Base-by-base conservation (phyloP, 2,113 vertebrate genomes). In the Pygoscelis adeliae region DNA sequence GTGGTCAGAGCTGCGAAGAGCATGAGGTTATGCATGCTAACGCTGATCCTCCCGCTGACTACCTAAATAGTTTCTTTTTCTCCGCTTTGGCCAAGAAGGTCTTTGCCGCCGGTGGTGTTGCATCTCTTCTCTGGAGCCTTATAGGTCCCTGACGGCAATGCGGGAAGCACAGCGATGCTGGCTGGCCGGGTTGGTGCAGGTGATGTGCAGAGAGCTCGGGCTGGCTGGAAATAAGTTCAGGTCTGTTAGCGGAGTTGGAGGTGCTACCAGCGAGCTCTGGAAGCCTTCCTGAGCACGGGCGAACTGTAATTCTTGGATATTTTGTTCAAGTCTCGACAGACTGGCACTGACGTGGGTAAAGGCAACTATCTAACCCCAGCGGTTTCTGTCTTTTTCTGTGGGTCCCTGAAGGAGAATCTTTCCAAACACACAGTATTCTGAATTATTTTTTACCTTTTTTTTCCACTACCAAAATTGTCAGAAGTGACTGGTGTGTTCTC, bases 131-230 rank as follows among this genome's bases (percentile, higher is more conserved):
- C 38, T 46, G 61, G 44, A 84, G 34, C 56, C 19, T 50, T 47
- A 1, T 2, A 67, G 42, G 3, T 58, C 10, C 11, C 8, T 17
- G 46, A 15, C 0, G 5, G 59, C 32, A 34, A 3, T 3, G 25
- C 0, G 10, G 70, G 79, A 70, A 66, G 53, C 26, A 1, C 17
- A 9, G 32, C 11, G 76, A 26, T 50, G 69, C 55, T n/a, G 44
- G 61, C 81, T 58, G 87, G 34, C 50, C 3, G 2, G 7, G 17
- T 71, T 0, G 2, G n/a, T 87, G 77, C 36, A 15, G 12, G 25
- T 40, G 47, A 15, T 25, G 17, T 69, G n/a, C 26, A 20, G 42
- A 30, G 34, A 56, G 69, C 62, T 77, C 40, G 49, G 78, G 29
- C 55, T 6, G 2, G 21, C 61, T 72, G 83, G 58, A 67, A 87